These are phyloP conservation scores for Agrochola lychnidis DNA, from an alignment of 2,888 invertebrate genomes.

Conservation along the genomic window DNA sequence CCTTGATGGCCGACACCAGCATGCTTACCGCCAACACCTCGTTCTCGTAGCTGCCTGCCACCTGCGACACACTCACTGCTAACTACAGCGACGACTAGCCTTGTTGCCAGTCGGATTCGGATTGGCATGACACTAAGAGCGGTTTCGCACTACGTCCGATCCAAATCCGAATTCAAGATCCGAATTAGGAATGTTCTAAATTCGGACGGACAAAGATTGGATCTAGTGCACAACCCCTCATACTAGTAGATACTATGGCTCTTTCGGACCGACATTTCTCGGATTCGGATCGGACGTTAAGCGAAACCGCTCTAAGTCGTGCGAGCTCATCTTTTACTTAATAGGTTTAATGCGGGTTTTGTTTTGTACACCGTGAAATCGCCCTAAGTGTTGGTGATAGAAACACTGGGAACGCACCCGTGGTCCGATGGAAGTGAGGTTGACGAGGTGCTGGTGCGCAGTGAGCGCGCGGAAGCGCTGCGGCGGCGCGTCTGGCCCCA, in stretches of 20 bases:
- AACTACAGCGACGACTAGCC: conserved; percentile 7
- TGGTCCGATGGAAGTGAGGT: conserved; percentile 91
- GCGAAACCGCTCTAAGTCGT: neutral
- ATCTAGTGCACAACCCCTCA: too few relatives aligned
- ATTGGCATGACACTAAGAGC: neutral
- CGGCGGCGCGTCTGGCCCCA: conserved; percentile 87
- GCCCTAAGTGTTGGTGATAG: too few relatives aligned
- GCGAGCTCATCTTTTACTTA: neutral
- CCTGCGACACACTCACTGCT: conserved; percentile 67
- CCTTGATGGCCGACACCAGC: conserved; percentile 89
- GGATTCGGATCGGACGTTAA: too few relatives aligned
- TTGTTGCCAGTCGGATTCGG: neutral
- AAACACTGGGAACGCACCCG: conserved; percentile 75
- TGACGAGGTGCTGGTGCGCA: conserved; percentile 92
- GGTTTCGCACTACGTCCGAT: too few relatives aligned
- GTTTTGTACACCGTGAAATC: neutral
- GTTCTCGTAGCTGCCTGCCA: conserved; percentile 94
- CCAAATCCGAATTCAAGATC: too few relatives aligned
- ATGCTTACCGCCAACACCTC: conserved; percentile 93
- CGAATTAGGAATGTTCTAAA: too few relatives aligned
- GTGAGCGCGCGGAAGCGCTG: conserved; percentile 88
- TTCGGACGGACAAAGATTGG: too few relatives aligned
- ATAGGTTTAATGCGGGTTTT: neutral
- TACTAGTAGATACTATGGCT: too few relatives aligned
- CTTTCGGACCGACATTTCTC: too few relatives aligned